A percentile compares a stretch with the other conserved stretches of the same genome.
Conservation (phyloP, 1,140 invertebrate genomes). For the Trichomalopsis sarcophagae region DNA sequence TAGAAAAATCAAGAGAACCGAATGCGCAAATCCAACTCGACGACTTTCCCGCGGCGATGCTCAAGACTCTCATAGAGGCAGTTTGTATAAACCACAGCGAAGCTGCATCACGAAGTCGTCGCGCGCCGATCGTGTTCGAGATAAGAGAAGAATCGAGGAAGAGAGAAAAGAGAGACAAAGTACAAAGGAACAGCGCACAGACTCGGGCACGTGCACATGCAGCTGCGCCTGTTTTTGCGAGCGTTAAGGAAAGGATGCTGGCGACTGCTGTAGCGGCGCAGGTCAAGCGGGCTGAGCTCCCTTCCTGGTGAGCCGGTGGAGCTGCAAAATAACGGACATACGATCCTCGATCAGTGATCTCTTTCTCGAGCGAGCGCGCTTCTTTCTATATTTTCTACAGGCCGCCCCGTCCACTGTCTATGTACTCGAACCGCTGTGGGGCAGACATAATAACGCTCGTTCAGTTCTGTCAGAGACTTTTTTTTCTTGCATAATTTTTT, state of each 20-base stretch:
- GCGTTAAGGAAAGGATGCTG: not conserved
- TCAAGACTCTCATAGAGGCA: not conserved
- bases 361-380: conserved; percentile 26
- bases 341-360: conserved; percentile 42
- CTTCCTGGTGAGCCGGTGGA: conserved; percentile 73
- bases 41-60: not conserved
- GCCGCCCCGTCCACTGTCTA: conserved; percentile 72
- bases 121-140: conserved; percentile 4
- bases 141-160: not conserved
- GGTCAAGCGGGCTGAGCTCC: conserved; percentile 73
- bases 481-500: conserved; percentile 3
- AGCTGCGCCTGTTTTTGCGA: not conserved
- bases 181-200: not conserved
- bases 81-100: not conserved
- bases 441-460: conserved; percentile 55
- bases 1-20: not conserved
- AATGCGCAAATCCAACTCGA: not conserved
- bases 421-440: conserved; percentile 74
- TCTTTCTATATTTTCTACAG: conserved; percentile 61
- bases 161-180: conserved; percentile 25
- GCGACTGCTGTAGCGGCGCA: not conserved
- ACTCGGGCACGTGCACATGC: not conserved
- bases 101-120: not conserved
- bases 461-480: conserved; percentile 33
- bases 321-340: conserved; percentile 70